Evolutionary conservation across 2,888 invertebrate genomes (phyloP).

Genomic region (Esperia sulphurella): DNA sequence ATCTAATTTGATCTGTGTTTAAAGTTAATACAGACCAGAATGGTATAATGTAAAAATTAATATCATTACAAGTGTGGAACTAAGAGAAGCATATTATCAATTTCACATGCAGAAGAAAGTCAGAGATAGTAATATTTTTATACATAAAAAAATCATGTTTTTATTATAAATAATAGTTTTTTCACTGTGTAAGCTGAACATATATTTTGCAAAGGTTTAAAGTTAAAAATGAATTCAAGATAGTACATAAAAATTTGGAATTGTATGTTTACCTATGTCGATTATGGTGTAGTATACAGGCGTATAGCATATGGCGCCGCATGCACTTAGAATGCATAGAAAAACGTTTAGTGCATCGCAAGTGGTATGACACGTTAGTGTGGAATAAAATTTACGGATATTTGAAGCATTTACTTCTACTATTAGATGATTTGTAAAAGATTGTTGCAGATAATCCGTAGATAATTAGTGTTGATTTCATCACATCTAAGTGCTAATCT

Average conservation of each 20-base stretch:
- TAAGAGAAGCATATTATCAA: background rate
- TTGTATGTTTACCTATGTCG: background rate
- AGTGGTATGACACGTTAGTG: constrained; percentile 2
- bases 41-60: background rate
- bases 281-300: constrained; percentile 4
- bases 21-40: background rate
- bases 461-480: constrained; percentile 1
- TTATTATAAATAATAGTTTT: too few relatives aligned
- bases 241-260: background rate
- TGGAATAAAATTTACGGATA: constrained; percentile 6
- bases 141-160: too few relatives aligned
- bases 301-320: constrained; percentile 8
- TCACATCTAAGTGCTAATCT: constrained; percentile 6
- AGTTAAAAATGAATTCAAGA: background rate
- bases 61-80: background rate
- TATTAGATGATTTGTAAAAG: constrained; percentile 1
- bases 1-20: background rate
- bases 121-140: too few relatives aligned
- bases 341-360: constrained; percentile 6
- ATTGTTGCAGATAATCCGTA: constrained; percentile 3
- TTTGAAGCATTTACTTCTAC: constrained; percentile 11
- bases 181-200: too few relatives aligned
- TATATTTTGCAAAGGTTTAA: too few relatives aligned
- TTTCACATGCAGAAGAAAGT: too few relatives aligned
- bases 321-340: constrained; percentile 9